Conservation (phyloP, 2,113 vertebrate genomes). For the Serilophus lunatus region DNA sequence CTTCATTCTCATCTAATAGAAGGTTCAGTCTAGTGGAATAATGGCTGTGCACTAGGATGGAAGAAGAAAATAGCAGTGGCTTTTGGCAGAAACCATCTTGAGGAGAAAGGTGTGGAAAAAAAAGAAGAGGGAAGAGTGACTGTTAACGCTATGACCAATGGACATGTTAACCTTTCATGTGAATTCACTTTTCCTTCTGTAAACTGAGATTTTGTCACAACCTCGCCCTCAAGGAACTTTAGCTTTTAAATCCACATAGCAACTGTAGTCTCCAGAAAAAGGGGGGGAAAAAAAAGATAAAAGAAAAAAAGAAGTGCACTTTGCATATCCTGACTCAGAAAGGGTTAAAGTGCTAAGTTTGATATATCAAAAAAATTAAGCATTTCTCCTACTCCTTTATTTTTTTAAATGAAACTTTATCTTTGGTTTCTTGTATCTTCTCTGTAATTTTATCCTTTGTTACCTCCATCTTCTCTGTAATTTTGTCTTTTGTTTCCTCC, state of each 20-base stretch:
- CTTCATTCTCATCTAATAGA: background rate
- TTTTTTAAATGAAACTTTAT: slow-evolving; percentile 91
- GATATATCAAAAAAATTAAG: background rate
- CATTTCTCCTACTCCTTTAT: slow-evolving; percentile 79
- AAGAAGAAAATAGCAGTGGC: background rate
- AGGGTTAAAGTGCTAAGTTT: slow-evolving; percentile 59
- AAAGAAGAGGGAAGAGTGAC: background rate
- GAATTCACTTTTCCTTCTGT: background rate
- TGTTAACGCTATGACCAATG: background rate
- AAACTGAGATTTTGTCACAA: background rate
- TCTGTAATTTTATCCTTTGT: slow-evolving; percentile 80
- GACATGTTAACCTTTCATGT: background rate
- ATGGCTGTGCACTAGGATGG: background rate
- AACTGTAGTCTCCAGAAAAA: background rate
- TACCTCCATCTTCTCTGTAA: slow-evolving; percentile 87
- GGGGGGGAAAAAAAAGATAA: background rate
- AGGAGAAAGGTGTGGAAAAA: background rate
- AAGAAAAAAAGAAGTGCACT: background rate
- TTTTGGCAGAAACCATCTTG: background rate
- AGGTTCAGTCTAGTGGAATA: background rate
- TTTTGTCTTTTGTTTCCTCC: slow-evolving; percentile 88
- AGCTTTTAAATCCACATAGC: slow-evolving; percentile 33
- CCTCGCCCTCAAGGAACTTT: background rate
- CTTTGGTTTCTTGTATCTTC: slow-evolving; percentile 95
- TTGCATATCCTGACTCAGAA: slow-evolving; percentile 28